Evolutionary conservation across 2,888 invertebrate genomes (phyloP), one percentile per base, ranked within the genome.

Genomic region (Catocala fraxini): DNA sequence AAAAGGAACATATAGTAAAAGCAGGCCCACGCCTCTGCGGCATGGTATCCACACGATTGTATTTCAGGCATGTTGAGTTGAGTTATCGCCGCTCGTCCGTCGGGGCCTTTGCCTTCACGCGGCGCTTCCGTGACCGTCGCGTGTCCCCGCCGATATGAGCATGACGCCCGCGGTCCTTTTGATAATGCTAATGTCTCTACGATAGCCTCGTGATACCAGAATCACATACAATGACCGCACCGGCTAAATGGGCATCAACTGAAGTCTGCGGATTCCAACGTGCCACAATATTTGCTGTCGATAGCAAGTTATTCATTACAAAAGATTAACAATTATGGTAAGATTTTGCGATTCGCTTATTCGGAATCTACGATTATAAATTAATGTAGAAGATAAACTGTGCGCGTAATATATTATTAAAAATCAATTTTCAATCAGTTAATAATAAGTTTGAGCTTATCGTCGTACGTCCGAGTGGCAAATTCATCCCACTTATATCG

Each of bases 131-230:
- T 90, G 88, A 87, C 87, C 85, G 88, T 88, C 88, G 87, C 84
- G 84, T 88, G 91, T 90, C 89, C 87, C 82, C 89, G 79, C 84
- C 86, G 92, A 92, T 92, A 91, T 85, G 85, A 90, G 83, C 90
- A 87, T 87, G 89, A 90, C 89, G 87, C 89, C 87, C 82, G 91
- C 91, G 92, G 92, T 82, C 88, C 90, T 91, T 89, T 91, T 92
- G 92, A 92, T 93, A 92, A 92, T 91, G 91, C 90, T 92, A 93
- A 93, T 92, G 91, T 91, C 86, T 73, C 82, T 80, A 79, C 86
- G 92, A 91, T 91, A 90, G 86, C 77, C 77, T 80, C 81, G 82
- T 80, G 91, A 91, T 92, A 91, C 86, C 77, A 83, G 78, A 85
- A 84, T 86, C 88, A 90, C 88, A 90, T 85, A 90, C 89, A 92